phyloP scores from a whole-genome alignment of 2,888 invertebrate species.

The Nyleta sp. region DNA sequence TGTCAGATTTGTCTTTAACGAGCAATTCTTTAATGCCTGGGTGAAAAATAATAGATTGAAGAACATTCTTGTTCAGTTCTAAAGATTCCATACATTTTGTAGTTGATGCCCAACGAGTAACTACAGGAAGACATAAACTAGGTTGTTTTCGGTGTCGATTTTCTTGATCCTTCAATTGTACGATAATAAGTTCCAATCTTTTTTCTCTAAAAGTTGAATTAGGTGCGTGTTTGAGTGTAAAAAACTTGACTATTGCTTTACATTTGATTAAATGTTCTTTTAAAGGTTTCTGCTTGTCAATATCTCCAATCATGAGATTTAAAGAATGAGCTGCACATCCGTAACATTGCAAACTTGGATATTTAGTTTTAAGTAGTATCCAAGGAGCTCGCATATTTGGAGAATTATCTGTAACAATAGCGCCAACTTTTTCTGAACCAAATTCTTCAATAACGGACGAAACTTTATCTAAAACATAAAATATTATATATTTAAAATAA shows the following conservation, averaged over 20 bases:
- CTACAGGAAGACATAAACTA: constrained; percentile 20
- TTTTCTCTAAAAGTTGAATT: constrained; percentile 21
- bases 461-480: constrained; percentile 35
- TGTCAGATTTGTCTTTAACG: constrained; percentile 1
- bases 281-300: constrained; percentile 17
- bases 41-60: constrained; percentile 27
- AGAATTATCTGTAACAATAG: constrained; percentile 30
- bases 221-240: constrained; percentile 26
- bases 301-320: constrained; percentile 30
- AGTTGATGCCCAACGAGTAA: constrained; percentile 21
- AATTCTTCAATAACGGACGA: constrained; percentile 13
- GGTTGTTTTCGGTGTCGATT: neutral
- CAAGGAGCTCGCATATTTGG: constrained; percentile 30
- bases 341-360: constrained; percentile 18
- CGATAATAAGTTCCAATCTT: constrained; percentile 9
- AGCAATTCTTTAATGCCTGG: constrained; percentile 10
- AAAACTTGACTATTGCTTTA: constrained; percentile 25
- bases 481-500: no score
- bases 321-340: constrained; percentile 30
- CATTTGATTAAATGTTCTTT: constrained; percentile 14
- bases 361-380: constrained; percentile 15
- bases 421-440: constrained; percentile 16
- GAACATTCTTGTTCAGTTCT: constrained; percentile 18
- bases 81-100: constrained; percentile 27
- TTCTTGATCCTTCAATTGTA: constrained; percentile 5